Percentiles rank a stretch among this genome's conserved stretches.
Conservation (phyloP, 2,113 vertebrate species). For the Pagrus major region DNA sequence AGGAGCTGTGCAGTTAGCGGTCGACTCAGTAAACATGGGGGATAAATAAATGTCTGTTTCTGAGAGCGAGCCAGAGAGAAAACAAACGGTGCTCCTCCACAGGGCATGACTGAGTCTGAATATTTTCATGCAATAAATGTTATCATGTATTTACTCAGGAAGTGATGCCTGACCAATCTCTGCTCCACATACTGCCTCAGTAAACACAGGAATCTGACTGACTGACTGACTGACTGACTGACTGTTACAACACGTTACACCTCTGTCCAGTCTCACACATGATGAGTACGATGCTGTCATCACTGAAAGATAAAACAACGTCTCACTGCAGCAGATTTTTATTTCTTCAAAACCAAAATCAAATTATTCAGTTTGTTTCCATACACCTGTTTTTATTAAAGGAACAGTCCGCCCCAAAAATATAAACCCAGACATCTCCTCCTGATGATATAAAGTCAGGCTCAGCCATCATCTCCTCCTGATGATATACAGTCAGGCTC, state of each 20-base stretch:
- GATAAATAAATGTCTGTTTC: slow-evolving; percentile 18
- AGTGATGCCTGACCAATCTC: slow-evolving; percentile 39
- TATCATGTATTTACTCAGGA: slow-evolving; percentile 49
- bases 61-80: neutral
- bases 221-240: neutral
- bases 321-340: too few relatives aligned
- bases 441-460: too few relatives aligned
- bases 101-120: slow-evolving; percentile 9
- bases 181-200: neutral
- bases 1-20: neutral
- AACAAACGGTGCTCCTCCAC: slow-evolving; percentile 7
- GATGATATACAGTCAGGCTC: too few relatives aligned
- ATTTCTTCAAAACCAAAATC: too few relatives aligned
- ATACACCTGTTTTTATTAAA: too few relatives aligned
- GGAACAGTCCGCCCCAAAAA: too few relatives aligned
- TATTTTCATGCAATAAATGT: slow-evolving; percentile 46
- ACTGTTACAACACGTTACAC: neutral
- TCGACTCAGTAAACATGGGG: neutral
- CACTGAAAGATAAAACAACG: too few relatives aligned
- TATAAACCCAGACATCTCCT: too few relatives aligned
- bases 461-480: too few relatives aligned
- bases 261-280: too few relatives aligned
- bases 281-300: too few relatives aligned
- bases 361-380: too few relatives aligned
- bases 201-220: slow-evolving; percentile 15